These are phyloP conservation scores for Chlorospingus semifuscus DNA, from an alignment of 2,797 vertebrate species.

Conservation along the genomic window DNA sequence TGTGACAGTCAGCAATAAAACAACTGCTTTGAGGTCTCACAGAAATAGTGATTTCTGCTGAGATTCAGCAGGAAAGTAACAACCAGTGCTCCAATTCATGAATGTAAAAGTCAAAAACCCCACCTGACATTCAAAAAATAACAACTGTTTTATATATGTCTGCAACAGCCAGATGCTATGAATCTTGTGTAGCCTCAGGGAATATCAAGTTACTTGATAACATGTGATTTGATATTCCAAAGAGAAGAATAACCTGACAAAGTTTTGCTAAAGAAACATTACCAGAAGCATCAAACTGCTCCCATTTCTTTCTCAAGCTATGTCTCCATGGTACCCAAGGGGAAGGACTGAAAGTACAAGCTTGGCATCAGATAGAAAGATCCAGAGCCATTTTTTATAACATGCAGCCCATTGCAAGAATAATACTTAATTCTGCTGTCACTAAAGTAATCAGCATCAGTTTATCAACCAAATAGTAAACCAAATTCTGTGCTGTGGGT, in stretches of 20 bases:
- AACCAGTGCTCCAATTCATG: background rate
- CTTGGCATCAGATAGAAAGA: background rate
- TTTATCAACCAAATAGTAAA: background rate
- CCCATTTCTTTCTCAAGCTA: background rate
- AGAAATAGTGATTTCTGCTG: background rate
- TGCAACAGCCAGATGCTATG: background rate
- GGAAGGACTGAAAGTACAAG: background rate
- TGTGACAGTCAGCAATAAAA: background rate
- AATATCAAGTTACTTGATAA: conserved; percentile 2
- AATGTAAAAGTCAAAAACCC: background rate
- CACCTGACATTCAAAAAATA: conserved; percentile 6
- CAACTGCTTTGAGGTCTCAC: background rate
- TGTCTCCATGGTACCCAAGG: background rate
- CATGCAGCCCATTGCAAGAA: background rate
- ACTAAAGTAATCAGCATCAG: background rate
- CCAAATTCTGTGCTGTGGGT: background rate
- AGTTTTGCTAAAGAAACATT: conserved; percentile 25
- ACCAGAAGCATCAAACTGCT: background rate
- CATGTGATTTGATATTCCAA: conserved; percentile 27
- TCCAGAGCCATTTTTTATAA: background rate
- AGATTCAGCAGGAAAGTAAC: background rate
- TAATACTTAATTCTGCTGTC: background rate
- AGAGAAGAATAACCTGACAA: conserved; percentile 46
- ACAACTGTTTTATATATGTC: background rate
- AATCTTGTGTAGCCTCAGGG: background rate